Base-by-base conservation (phyloP, 2,888 invertebrate species). In the Spisula subtruncata region DNA sequence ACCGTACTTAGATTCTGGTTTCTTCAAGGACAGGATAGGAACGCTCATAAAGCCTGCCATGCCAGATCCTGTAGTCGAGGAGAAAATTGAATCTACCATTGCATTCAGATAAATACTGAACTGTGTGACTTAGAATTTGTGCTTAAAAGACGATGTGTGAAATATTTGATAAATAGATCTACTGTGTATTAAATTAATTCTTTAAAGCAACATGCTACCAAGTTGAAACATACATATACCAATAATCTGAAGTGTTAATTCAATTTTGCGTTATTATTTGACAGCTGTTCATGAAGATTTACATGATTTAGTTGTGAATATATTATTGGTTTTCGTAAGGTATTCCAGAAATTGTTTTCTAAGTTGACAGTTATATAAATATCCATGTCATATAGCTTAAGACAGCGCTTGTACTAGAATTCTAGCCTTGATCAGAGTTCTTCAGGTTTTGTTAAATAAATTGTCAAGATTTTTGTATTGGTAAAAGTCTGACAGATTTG, bases 1-100 rank as follows among this genome's bases (percentile, higher is more conserved):
- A 56, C 81, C 87, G 0, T 84, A 1, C 20, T 32, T 85, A 14
- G 48, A 60, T 25, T 54, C 56, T 25, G 83, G 60, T 46, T 25
- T 51, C 4, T 60, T 79, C 18, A 48, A 71, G 5, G 86, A 86
- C 46, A 48, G 35, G 48, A n/a, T 56, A 12, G 86, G 85, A 1
- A 25, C 35, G 35, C 32, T 75, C 14, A 18, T 75, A 12, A 25
- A 75, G 32, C 75, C 75, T 35, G 32, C 8, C 5, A 25, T 25
- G 25, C 75, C 75, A 8, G 32, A 14, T 6, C 16, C 75, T 16
- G 75, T 75, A 32, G 75, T 60, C 2, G n/a, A 25, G 60, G 20
- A 60, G 1, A 60, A 60, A 32, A 5, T 35, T 75, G 75, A 75
- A 12, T 25, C n/a, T 10, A 66, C n/a, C 8, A 4, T 10, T 66